Evolutionary conservation across 2,888 invertebrate genomes (phyloP).

Genomic region (Brachyptera risi): DNA sequence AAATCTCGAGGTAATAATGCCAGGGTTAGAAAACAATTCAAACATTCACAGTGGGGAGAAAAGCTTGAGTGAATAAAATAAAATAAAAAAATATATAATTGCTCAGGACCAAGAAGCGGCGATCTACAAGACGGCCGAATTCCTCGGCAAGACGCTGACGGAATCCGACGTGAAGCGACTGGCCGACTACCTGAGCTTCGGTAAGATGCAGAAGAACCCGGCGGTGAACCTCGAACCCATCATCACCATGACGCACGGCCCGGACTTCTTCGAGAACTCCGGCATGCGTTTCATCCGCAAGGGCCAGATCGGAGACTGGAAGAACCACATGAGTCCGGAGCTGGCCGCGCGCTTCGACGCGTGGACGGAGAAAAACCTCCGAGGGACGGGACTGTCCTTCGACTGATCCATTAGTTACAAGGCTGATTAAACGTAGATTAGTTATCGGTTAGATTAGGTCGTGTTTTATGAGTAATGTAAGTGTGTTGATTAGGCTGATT

Average conservation of each 20-base stretch:
- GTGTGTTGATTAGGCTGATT: too few relatives aligned
- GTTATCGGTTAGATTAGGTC: too few relatives aligned
- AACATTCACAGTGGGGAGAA: too few relatives aligned
- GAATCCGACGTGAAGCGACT: constrained; percentile 64
- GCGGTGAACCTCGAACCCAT: constrained; percentile 69
- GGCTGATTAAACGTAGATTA: too few relatives aligned
- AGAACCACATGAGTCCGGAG: constrained; percentile 69
- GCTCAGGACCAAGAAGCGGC: constrained; percentile 62
- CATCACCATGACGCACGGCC: constrained; percentile 52
- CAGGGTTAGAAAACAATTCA: too few relatives aligned
- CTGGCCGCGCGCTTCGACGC: constrained; percentile 66
- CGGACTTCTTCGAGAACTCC: constrained; percentile 49
- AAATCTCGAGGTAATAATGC: too few relatives aligned
- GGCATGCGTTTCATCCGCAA: constrained; percentile 65
- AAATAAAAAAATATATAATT: too few relatives aligned
- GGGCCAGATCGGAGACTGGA: constrained; percentile 74
- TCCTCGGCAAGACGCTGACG: constrained; percentile 61
- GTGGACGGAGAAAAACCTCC: constrained; percentile 60
- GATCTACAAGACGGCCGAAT: constrained; percentile 65
- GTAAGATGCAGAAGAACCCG: constrained; percentile 76
- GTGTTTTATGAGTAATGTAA: too few relatives aligned
- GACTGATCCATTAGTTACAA: too few relatives aligned
- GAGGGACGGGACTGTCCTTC: constrained; percentile 59
- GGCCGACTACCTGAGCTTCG: constrained; percentile 71
- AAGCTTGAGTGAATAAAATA: too few relatives aligned